Evolutionary conservation across 1,140 invertebrate genomes (phyloP), one percentile per base, ranked within the genome.

Genomic region (Drosophila sechellia): DNA sequence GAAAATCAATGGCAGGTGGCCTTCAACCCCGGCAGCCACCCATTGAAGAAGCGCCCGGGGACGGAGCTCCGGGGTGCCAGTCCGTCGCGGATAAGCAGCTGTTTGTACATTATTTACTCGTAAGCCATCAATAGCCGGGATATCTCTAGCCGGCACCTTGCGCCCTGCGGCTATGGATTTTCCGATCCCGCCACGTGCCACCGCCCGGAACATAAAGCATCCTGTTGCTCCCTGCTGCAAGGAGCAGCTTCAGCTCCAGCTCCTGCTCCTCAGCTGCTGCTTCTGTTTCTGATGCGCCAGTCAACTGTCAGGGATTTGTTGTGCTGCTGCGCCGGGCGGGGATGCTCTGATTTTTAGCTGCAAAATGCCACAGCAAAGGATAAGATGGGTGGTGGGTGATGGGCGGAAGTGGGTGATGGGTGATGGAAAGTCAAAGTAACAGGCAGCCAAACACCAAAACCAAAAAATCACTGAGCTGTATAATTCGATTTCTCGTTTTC

Each of bases 21-120:
- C 71, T 46, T 40, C 34, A 37, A 40, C 34, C 15, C 11, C 20
- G 13, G 12, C 3, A 2, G 31, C 22, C 39, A 70, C 42, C 55
- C 22, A 13, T 50, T 39, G 20, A 10, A 15, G 3, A 48, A 48
- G 8, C 42, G 11, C 13, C 34, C 5, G 37, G 20, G 6, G 3
- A 1, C 1, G n/a, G 1, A 31, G 27, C n/a, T 8, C 37, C 15
- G 10, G 40, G 20, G 34, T 60, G 50, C 34, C 45, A 55, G 61
- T 70, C 61, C 73, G 65, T 73, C 50, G 79, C 57, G 84, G 73
- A 89, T 84, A 84, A 89, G 84, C 84, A 89, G 84, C 79, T 89
- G 84, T 89, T 89, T 89, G 85, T 89, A 89, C 85, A 89, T 89
- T 89, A 89, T 89, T 89, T 89, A 89, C 84, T 84, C 79, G 79